A percentile compares a stretch with the other conserved stretches of the same genome.
These are phyloP conservation scores for Dasyprocta punctata DNA, from an alignment of 2,113 vertebrate genomes.

Conservation along the genomic window DNA sequence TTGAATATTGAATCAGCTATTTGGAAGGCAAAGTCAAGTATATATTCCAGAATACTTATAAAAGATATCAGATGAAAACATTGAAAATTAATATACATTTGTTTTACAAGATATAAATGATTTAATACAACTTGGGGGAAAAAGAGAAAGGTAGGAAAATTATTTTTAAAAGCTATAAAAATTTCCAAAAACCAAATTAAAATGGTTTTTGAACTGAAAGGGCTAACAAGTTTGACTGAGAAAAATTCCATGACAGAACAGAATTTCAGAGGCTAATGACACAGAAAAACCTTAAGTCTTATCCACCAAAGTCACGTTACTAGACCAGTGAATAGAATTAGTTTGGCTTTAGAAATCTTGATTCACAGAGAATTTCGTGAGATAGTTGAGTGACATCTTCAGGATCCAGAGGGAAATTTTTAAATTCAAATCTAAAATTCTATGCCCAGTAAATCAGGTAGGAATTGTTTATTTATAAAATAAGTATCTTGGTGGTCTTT, in stretches of 20 bases:
- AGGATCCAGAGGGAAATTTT: neutral
- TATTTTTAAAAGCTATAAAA: neutral
- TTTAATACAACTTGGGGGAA: neutral
- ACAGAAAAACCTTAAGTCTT: neutral
- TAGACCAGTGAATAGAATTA: neutral
- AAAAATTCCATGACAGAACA: neutral
- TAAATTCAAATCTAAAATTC: neutral
- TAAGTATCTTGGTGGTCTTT: neutral
- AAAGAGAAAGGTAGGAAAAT: neutral
- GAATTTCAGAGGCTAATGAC: neutral
- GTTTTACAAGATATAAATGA: neutral
- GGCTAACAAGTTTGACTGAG: neutral
- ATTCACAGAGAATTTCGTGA: neutral
- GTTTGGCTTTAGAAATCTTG: neutral
- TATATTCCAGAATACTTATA: neutral
- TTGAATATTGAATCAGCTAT: neutral
- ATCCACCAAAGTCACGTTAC: neutral
- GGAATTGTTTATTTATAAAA: too few species aligned
- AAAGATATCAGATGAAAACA: neutral
- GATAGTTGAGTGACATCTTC: neutral
- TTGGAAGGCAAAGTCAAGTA: neutral
- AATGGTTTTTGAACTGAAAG: neutral
- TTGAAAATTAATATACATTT: neutral
- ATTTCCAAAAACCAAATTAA: neutral
- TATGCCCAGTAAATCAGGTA: neutral